Evolutionary conservation across 2,113 vertebrate species (phyloP).

Genomic region (Burhinus bistriatus): DNA sequence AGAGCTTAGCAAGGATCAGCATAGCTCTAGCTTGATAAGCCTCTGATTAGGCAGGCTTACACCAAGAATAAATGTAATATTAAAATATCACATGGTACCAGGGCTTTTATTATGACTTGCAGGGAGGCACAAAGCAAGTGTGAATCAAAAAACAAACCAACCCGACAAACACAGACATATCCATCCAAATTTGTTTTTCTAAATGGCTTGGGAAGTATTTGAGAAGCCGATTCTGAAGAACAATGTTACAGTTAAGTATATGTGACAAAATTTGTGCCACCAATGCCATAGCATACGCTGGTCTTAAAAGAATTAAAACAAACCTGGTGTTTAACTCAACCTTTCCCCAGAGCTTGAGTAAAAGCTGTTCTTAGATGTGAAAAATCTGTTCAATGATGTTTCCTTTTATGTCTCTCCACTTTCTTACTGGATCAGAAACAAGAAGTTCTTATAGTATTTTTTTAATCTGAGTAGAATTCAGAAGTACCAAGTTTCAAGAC

Average conservation of each 20-base stretch:
- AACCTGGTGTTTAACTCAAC: background rate
- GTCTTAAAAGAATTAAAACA: background rate
- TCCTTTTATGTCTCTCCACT: background rate
- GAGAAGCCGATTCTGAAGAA: background rate
- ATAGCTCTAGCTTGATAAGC: background rate
- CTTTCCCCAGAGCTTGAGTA: background rate
- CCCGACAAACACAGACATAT: background rate
- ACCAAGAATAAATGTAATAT: background rate
- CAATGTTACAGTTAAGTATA: background rate
- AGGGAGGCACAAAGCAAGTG: background rate
- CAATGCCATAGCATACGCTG: background rate
- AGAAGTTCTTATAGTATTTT: background rate
- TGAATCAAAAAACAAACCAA: background rate
- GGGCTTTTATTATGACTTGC: background rate
- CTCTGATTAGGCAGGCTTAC: conserved; percentile 2
- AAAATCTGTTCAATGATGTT: background rate
- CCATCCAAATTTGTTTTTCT: background rate
- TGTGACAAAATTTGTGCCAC: background rate
- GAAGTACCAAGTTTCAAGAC: background rate
- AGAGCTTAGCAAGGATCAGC: background rate
- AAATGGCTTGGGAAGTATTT: background rate
- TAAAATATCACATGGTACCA: background rate
- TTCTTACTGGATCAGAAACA: background rate
- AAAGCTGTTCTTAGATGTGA: background rate
- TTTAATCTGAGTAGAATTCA: background rate